Evolutionary conservation across 2,797 vertebrate genomes (phyloP).

Genomic region (Cetoscarus ocellatus): DNA sequence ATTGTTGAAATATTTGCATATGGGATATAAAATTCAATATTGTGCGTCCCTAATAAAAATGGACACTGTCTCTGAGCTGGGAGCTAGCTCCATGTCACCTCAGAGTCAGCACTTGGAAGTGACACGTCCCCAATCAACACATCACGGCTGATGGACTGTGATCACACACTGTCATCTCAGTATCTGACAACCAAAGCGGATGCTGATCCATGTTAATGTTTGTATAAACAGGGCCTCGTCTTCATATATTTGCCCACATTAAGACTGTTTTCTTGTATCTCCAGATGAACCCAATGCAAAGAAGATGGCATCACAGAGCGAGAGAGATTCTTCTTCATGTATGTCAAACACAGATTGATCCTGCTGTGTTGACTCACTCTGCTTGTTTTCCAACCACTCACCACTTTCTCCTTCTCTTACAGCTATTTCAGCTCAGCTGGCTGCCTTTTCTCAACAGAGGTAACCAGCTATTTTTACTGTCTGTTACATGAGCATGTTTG

Average conservation of each 20-base stretch:
- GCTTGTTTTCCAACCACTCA: constrained; percentile 30
- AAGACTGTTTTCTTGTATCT: constrained; percentile 26
- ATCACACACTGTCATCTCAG: no score
- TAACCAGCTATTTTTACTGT: constrained; percentile 52
- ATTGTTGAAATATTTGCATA: no score
- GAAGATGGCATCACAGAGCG: constrained; percentile 92
- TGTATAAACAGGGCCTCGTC: no score
- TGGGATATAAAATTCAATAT: no score
- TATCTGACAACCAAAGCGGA: no score
- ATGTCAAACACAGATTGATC: constrained; percentile 53
- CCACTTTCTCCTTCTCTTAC: constrained; percentile 38
- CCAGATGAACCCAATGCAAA: constrained; percentile 95
- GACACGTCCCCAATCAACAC: no score
- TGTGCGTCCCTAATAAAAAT: no score
- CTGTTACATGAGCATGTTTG: constrained; percentile 14
- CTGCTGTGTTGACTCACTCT: not conserved
- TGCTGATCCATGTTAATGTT: no score
- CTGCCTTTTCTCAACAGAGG: constrained; percentile 93
- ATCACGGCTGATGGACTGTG: no score
- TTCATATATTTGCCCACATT: constrained; percentile 1
- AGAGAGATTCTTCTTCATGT: constrained; percentile 85
- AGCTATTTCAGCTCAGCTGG: constrained; percentile 92
- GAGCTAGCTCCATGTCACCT: no score
- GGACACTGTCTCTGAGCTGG: no score
- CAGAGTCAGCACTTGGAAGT: no score